phyloP scores from a whole-genome alignment of 2,888 invertebrate genomes.

The Gymnocheta viridis region DNA sequence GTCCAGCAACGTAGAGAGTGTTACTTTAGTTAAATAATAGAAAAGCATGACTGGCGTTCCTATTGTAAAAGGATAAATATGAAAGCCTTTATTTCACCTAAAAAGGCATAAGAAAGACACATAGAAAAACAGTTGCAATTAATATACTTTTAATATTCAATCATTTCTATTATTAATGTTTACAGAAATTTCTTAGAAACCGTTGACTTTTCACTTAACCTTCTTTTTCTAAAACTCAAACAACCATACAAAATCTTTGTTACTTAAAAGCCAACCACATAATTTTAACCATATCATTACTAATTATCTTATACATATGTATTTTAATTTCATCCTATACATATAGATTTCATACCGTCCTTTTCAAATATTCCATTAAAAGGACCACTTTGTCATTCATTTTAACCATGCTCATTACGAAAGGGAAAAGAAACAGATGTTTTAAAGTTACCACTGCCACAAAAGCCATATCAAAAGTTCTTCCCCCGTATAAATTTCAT shows the following conservation, averaged over 20 bases:
- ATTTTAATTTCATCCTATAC: constrained; percentile 61
- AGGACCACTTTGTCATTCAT: constrained; percentile 55
- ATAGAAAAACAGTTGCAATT: no score
- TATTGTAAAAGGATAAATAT: no score
- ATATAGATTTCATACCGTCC: constrained; percentile 65
- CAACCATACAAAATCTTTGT: background rate
- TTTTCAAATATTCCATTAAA: constrained; percentile 64
- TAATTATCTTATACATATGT: constrained; percentile 54
- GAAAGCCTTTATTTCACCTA: no score
- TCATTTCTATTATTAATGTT: no score
- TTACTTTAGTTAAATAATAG: no score
- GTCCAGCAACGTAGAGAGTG: no score
- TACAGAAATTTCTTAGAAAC: no score
- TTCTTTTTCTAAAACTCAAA: background rate
- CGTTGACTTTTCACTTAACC: no score
- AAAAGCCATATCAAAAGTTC: constrained; percentile 5
- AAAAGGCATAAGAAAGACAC: no score
- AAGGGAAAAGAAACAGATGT: constrained; percentile 63
- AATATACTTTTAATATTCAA: no score
- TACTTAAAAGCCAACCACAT: constrained; percentile 26
- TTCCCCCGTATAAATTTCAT: constrained; percentile 21
- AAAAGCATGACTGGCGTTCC: no score
- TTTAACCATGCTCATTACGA: constrained; percentile 36
- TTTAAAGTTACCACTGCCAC: constrained; percentile 42
- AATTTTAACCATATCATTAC: constrained; percentile 59